Conservation (phyloP, 2,113 vertebrate species). For the Turnix velox region DNA sequence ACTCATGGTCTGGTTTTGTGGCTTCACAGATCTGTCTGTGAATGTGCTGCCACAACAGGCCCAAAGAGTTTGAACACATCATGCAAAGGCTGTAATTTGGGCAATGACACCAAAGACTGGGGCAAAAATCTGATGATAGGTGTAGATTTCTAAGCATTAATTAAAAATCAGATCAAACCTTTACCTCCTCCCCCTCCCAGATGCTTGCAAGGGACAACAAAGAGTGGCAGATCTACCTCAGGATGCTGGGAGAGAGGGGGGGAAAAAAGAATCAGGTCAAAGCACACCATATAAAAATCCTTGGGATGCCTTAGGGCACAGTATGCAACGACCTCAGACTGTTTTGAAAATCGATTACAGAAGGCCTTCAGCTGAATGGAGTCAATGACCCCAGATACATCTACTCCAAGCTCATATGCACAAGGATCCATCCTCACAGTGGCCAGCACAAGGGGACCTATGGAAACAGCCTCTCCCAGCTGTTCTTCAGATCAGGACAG, state of each 20-base stretch:
- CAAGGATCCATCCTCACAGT: neutral
- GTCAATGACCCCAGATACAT: constrained; percentile 38
- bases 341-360: constrained; percentile 54
- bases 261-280: constrained; percentile 37
- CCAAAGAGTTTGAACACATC: neutral
- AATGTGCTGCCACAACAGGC: neutral
- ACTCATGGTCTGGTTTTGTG: neutral
- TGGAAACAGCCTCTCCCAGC: neutral
- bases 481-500: neutral
- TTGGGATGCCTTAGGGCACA: constrained; percentile 15
- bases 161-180: constrained; percentile 16
- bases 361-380: constrained; percentile 46
- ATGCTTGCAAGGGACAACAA: neutral
- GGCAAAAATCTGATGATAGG: neutral
- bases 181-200: neutral
- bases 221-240: neutral
- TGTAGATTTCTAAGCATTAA: neutral
- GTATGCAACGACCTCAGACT: constrained; percentile 36
- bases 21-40: neutral
- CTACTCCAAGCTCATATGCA: neutral
- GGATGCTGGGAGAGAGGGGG: neutral
- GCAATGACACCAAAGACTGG: neutral
- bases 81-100: neutral
- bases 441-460: neutral
- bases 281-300: constrained; percentile 41